Evolutionary conservation across 2,797 vertebrate genomes (phyloP).

Genomic region (Rachycentron canadum): DNA sequence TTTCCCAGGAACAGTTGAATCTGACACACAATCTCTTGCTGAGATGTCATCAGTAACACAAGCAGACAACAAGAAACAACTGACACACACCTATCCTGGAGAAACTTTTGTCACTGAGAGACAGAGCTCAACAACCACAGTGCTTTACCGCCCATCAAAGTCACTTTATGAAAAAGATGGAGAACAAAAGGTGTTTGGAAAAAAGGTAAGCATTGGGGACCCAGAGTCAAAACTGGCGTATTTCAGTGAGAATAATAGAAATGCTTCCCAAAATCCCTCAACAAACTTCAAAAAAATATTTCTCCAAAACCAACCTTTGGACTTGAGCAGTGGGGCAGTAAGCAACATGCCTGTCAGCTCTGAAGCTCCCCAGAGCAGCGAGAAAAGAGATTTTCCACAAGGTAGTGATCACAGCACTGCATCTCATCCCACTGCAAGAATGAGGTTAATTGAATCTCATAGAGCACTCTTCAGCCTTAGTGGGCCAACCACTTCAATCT

Average conservation of each 20-base stretch:
- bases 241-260: constrained; percentile 39
- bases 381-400: constrained; percentile 37
- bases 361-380: constrained; percentile 27
- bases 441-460: constrained; percentile 40
- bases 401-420: constrained; percentile 32
- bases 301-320: constrained; percentile 17
- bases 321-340: constrained; percentile 32
- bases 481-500: constrained; percentile 51
- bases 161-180: constrained; percentile 18
- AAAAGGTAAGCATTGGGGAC: constrained; percentile 9
- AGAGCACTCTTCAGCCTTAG: constrained; percentile 17
- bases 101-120: constrained; percentile 35
- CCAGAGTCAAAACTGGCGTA: constrained; percentile 22
- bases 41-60: constrained; percentile 37
- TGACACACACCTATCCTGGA: neutral
- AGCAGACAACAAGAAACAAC: constrained; percentile 22
- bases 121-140: constrained; percentile 8
- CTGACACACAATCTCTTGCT: constrained; percentile 16
- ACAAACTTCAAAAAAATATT: constrained; percentile 32
- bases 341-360: constrained; percentile 32
- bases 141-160: constrained; percentile 39
- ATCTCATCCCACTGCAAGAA: constrained; percentile 50
- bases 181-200: constrained; percentile 21
- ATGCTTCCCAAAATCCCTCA: constrained; percentile 29
- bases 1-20: constrained; percentile 20